phyloP scores from a whole-genome alignment of 2,797 vertebrate species.

The Staurois parvus region DNA sequence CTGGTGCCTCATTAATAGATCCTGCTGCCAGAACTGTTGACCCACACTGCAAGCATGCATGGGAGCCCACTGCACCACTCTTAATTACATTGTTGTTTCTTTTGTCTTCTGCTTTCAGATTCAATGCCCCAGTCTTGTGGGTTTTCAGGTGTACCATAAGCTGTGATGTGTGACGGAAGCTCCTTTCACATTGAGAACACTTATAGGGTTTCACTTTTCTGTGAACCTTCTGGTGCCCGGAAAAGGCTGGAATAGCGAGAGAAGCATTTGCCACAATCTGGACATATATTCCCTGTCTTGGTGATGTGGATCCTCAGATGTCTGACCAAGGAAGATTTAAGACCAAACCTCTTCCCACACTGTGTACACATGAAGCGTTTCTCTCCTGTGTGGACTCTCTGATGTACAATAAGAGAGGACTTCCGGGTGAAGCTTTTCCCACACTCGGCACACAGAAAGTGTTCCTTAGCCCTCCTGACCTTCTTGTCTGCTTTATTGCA shows the following conservation, averaged over 20 bases:
- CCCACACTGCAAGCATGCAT: constrained; percentile 37
- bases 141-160: constrained; percentile 28
- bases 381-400: constrained; percentile 58
- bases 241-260: constrained; percentile 55
- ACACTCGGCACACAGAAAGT: constrained; percentile 70
- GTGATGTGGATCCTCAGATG: constrained; percentile 74
- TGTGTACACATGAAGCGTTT: too few species aligned
- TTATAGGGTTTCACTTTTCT: constrained; percentile 42
- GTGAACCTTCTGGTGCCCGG: constrained; percentile 59
- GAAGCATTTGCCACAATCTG: constrained; percentile 59
- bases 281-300: constrained; percentile 35
- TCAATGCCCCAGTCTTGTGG: not conserved
- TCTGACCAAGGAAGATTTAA: constrained; percentile 74
- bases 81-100: not conserved
- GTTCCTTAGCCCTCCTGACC: constrained; percentile 69
- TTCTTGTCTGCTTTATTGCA: constrained; percentile 44
- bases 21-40: not conserved
- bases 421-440: constrained; percentile 45
- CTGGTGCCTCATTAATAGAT: constrained; percentile 11
- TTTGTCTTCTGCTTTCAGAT: not conserved
- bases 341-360: constrained; percentile 38
- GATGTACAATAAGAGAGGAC: too few species aligned
- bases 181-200: constrained; percentile 54
- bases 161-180: constrained; percentile 42
- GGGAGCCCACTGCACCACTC: not conserved